Evolutionary conservation across 2,113 vertebrate genomes (phyloP).

Genomic region (Piaya cayana): DNA sequence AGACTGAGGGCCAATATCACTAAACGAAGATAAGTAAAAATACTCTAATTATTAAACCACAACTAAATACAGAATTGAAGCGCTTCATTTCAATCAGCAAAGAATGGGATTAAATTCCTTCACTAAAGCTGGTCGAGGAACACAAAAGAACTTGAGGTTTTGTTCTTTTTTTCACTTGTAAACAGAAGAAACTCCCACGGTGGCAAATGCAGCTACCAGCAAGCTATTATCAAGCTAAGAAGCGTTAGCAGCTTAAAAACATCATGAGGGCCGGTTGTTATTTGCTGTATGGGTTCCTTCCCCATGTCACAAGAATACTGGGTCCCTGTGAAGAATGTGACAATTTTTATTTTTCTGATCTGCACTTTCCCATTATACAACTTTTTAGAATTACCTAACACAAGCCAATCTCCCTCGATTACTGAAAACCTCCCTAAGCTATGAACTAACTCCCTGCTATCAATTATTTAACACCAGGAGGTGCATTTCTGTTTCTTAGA

Average conservation of each 20-base stretch:
- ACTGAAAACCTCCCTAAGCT: neutral
- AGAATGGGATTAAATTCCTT: neutral
- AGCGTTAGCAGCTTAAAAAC: neutral
- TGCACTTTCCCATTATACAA: neutral
- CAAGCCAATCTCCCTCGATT: neutral
- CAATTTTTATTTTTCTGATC: neutral
- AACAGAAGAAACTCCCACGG: neutral
- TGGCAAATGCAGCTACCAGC: neutral
- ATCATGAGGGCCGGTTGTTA: neutral
- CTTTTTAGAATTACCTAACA: neutral
- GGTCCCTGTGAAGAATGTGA: accelerated
- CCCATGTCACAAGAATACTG: neutral
- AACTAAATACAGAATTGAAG: neutral
- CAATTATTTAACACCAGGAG: neutral
- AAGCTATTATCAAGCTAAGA: neutral
- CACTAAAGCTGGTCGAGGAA: neutral
- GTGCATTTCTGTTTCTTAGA: neutral
- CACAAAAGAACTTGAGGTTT: neutral
- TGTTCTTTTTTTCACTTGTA: neutral
- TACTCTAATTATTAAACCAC: neutral
- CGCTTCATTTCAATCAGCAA: neutral
- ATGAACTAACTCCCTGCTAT: accelerated
- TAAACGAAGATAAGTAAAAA: neutral
- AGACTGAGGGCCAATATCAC: neutral
- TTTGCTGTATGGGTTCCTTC: neutral